Conservation (phyloP, 2,797 vertebrate genomes). For the Falco peregrinus region DNA sequence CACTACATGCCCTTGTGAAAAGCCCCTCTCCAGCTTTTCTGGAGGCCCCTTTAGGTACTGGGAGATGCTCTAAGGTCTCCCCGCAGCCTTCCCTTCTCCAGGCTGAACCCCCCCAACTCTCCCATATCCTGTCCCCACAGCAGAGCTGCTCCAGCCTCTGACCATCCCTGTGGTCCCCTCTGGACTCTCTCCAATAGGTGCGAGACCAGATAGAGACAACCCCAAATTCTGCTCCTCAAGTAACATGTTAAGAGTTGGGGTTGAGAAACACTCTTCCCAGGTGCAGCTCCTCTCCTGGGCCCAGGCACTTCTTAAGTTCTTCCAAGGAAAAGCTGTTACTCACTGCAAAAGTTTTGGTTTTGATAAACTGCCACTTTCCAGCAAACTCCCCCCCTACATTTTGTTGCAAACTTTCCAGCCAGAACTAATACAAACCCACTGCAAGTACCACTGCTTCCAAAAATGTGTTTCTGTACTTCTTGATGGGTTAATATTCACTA, state of each 20-base stretch:
- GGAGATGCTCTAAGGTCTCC: too few species aligned
- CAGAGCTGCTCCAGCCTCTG: not conserved
- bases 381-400: not conserved
- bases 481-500: conserved; percentile 81
- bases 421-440: conserved; percentile 15
- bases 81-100: too few species aligned
- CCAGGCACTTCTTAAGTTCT: not conserved
- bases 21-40: too few species aligned
- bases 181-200: not conserved
- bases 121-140: too few species aligned
- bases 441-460: conserved; percentile 50
- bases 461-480: conserved; percentile 73
- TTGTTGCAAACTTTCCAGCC: conserved; percentile 49
- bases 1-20: too few species aligned
- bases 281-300: not conserved
- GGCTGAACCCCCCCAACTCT: too few species aligned
- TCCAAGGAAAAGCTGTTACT: not conserved
- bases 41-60: too few species aligned
- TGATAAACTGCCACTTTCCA: not conserved
- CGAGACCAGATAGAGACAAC: too few species aligned
- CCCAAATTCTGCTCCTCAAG: not conserved
- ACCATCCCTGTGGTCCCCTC: not conserved
- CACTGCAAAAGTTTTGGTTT: not conserved
- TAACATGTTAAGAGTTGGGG: rapidly evolving
- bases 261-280: not conserved